Evolutionary conservation across 2,113 vertebrate genomes (phyloP).

Genomic region (Syrmaticus mikado): DNA sequence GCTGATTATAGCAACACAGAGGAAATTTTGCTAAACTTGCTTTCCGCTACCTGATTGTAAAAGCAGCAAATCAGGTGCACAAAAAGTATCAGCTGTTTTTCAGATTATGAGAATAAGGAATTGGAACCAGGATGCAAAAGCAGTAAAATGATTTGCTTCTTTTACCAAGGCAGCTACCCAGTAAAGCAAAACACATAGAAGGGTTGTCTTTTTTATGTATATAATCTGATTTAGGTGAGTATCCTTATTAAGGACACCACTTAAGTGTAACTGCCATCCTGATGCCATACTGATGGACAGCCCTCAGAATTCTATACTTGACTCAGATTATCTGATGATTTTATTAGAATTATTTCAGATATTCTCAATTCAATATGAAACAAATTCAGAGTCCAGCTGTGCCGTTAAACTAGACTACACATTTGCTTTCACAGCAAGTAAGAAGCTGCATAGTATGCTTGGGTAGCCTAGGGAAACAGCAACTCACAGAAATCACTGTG

Average conservation of each 20-base stretch:
- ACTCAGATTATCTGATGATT: neutral
- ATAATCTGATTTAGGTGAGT: neutral
- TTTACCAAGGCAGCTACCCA: neutral
- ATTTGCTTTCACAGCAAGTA: neutral
- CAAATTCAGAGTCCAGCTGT: neutral
- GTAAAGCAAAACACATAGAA: neutral
- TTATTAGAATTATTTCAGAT: neutral
- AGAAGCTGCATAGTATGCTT: neutral
- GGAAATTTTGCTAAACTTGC: neutral
- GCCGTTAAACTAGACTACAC: neutral
- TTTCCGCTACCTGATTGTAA: neutral
- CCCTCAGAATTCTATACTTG: neutral
- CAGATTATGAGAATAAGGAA: neutral
- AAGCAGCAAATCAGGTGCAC: neutral
- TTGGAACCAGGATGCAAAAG: neutral
- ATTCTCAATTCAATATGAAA: neutral
- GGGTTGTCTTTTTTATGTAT: neutral
- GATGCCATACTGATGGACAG: too few relatives aligned
- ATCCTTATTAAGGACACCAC: neutral
- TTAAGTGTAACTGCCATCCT: neutral
- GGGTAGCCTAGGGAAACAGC: neutral
- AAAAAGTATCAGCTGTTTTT: neutral
- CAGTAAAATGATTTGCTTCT: neutral
- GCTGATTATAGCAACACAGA: neutral
- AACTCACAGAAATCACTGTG: slow-evolving; percentile 1